Evolutionary conservation across 2,888 invertebrate genomes (phyloP), one percentile per base, ranked within the genome.

Genomic region (Drosophila eohydei): DNA sequence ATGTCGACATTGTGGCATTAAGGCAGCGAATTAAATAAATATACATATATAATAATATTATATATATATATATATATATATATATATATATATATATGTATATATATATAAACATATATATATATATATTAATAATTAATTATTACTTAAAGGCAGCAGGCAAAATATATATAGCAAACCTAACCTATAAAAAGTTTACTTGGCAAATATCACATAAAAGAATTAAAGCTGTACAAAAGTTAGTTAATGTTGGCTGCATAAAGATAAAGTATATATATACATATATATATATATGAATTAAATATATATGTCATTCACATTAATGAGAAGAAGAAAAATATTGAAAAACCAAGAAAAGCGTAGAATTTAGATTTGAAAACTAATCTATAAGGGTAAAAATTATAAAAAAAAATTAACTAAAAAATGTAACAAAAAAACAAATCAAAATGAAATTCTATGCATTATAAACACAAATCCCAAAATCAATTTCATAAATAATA

Each of bases 141-240:
- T 64, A 78, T 73, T 74, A 78, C 78, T 78, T 81, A 84, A 83
- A 63, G 74, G 85, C 83, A 89, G 72, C 85, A 82, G 78, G 67
- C 78, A 78, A 78, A 74, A 78, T 71, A 88, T 8, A 26, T 73
- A 86, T 84, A 84, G 83, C 74, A 80, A 87, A 85, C 78, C 71
- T 83, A 83, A 78, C 57, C 71, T 76, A 73, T 48, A 87, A 73
- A 70, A 71, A 74, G 71, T 76, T 89, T 78, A 83, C 68, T 81
- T 75, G 73, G 61, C 79, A 83, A 90, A 89, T 86, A 82, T 74
- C 78, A 78, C 62, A 74, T 61, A 63, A 55, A 65, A 65, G 63
- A 56, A 57, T 50, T 50, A 21, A 68, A 78, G 77, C 82, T 91
- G 91, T 91, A 91, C 91, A 91, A 90, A 91, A 82, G 74, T 83